A percentile compares a stretch with the other conserved stretches of the same genome.
Conservation (phyloP, 2,113 vertebrate genomes). For the Neodon shergylaensis region DNA sequence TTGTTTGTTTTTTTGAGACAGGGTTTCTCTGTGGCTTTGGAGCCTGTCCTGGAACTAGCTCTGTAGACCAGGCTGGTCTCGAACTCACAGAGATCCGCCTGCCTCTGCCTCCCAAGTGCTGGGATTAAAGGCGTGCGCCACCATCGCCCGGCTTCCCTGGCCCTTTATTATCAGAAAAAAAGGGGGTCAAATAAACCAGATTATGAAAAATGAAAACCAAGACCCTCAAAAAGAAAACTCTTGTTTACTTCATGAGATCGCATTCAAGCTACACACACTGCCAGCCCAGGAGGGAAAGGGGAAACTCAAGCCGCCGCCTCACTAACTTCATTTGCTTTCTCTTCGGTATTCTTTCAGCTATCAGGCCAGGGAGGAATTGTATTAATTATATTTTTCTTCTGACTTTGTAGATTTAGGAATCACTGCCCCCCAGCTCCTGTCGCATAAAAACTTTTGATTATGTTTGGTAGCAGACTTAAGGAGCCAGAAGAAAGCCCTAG, state of each 20-base stretch:
- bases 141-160: too few species aligned
- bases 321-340: slow-evolving; percentile 50
- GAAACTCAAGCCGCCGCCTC: not conserved
- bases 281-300: slow-evolving; percentile 2
- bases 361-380: slow-evolving; percentile 41
- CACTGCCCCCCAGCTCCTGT: slow-evolving; percentile 52
- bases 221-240: slow-evolving; percentile 57
- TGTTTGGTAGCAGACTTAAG: slow-evolving; percentile 62
- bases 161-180: slow-evolving; percentile 60
- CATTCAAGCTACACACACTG: slow-evolving; percentile 35
- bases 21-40: too few species aligned
- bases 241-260: not conserved
- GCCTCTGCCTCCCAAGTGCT: too few species aligned
- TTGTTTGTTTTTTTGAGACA: too few species aligned
- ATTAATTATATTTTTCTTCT: slow-evolving; percentile 72
- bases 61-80: too few species aligned
- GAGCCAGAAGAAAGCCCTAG: slow-evolving; percentile 59
- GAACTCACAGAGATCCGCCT: too few species aligned
- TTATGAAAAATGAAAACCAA: slow-evolving; percentile 73
- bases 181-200: slow-evolving; percentile 69
- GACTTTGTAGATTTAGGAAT: slow-evolving; percentile 64
- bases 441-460: slow-evolving; percentile 73
- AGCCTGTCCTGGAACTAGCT: too few species aligned
- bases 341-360: slow-evolving; percentile 57
- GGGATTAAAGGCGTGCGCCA: too few species aligned